These are phyloP conservation scores for Carollia perspicillata DNA, from an alignment of 2,113 vertebrate genomes.

Conservation along the genomic window DNA sequence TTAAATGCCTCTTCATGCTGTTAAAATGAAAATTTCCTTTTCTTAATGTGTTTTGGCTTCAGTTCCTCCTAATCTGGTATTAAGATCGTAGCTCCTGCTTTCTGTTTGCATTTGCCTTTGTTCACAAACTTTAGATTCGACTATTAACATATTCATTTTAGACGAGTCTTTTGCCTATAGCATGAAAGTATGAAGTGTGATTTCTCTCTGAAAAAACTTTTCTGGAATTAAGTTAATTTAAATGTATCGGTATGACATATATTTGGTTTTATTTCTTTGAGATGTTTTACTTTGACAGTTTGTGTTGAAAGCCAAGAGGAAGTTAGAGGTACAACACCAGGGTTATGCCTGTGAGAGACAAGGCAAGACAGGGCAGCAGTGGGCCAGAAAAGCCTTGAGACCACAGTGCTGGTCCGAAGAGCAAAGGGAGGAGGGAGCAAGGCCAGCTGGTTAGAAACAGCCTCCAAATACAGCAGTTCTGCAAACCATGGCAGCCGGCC, in stretches of 20 bases:
- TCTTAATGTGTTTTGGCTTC: background rate
- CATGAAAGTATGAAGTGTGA: background rate
- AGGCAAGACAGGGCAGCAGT: background rate
- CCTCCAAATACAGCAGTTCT: background rate
- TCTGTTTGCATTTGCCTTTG: background rate
- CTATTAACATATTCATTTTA: background rate
- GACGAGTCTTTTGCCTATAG: background rate
- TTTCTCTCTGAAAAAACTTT: background rate
- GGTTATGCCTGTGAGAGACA: background rate
- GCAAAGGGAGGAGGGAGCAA: background rate
- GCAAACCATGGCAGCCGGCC: background rate
- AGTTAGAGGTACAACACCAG: background rate
- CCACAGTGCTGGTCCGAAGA: background rate
- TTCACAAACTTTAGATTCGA: background rate
- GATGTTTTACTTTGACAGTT: background rate
- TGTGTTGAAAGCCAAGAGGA: background rate
- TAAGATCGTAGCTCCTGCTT: background rate
- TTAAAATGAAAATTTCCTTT: constrained; percentile 55
- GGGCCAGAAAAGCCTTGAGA: background rate
- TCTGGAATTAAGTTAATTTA: background rate
- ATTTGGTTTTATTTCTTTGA: background rate
- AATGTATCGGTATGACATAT: background rate
- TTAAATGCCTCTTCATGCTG: constrained; percentile 52
- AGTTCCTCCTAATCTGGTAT: background rate
- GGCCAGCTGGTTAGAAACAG: background rate